Percentiles rank a stretch among this genome's conserved stretches.
Conservation (phyloP, 2,797 vertebrate genomes). For the Acanthornis magna region DNA sequence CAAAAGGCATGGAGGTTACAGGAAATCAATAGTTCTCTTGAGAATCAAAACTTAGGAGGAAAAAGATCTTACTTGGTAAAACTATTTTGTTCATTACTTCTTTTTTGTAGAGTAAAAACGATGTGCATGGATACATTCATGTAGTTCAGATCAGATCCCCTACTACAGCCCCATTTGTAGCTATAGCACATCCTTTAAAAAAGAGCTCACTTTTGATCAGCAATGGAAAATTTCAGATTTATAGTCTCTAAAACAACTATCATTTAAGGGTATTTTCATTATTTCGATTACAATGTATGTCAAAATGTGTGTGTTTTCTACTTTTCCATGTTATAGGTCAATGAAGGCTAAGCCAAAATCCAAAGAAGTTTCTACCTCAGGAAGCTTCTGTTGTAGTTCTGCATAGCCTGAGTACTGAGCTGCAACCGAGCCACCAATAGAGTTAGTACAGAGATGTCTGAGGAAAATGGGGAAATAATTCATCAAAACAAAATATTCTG, state of each 20-base stretch:
- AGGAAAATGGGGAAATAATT: background rate
- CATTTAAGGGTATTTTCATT: background rate
- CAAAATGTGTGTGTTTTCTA: background rate
- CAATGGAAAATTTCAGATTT: background rate
- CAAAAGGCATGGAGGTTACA: background rate
- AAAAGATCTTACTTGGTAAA: slow-evolving; percentile 25
- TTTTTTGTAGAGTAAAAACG: background rate
- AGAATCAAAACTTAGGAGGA: slow-evolving; percentile 51
- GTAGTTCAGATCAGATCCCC: slow-evolving; percentile 4
- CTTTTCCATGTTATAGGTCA: background rate
- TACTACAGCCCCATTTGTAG: background rate
- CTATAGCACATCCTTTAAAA: background rate
- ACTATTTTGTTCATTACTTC: slow-evolving; percentile 29
- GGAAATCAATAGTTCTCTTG: slow-evolving; percentile 54
- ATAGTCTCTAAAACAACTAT: background rate
- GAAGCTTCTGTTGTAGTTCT: background rate
- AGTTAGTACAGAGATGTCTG: background rate
- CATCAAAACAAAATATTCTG: background rate
- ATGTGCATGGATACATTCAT: background rate
- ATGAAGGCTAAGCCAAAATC: background rate
- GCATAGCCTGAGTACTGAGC: background rate
- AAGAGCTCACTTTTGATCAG: background rate
- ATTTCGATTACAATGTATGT: background rate
- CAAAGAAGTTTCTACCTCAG: background rate
- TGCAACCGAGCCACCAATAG: background rate